A percentile compares a stretch with the other conserved stretches of the same genome.
Evolutionary conservation across 2,113 vertebrate genomes (phyloP).

Genomic region (Thalassarche chlororhynchos): DNA sequence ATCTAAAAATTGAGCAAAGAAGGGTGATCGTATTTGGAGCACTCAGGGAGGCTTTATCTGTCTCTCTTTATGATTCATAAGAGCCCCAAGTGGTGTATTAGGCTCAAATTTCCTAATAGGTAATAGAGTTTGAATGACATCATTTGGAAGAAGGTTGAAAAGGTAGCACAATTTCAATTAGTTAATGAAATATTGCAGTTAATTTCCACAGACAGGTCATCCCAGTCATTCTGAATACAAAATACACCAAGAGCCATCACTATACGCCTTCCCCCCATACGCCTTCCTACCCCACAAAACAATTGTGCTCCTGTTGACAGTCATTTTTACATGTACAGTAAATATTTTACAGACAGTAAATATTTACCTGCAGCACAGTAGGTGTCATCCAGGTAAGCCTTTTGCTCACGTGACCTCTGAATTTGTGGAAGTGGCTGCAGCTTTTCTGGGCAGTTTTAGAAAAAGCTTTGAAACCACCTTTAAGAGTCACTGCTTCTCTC

Average conservation of each 20-base stretch:
- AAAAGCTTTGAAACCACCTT: background rate
- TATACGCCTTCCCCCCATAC: accelerated
- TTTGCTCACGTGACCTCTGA: background rate
- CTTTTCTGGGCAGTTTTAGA: background rate
- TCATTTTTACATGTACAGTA: too few species aligned
- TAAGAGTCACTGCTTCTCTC: background rate
- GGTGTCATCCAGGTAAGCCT: background rate
- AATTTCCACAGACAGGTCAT: background rate
- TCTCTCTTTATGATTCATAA: background rate
- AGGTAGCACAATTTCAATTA: background rate
- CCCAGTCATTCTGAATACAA: background rate
- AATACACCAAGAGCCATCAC: background rate
- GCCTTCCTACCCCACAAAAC: background rate
- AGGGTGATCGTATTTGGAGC: background rate
- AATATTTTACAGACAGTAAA: background rate
- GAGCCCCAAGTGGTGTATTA: background rate
- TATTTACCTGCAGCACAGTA: background rate
- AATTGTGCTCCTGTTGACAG: background rate
- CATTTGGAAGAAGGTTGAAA: background rate
- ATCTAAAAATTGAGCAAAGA: background rate
- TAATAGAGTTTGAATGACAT: background rate
- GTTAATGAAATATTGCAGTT: background rate
- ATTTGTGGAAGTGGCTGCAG: background rate
- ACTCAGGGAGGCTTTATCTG: background rate
- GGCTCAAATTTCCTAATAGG: background rate